Base-by-base conservation (phyloP, 2,888 invertebrate genomes). In the Lithosia quadra region DNA sequence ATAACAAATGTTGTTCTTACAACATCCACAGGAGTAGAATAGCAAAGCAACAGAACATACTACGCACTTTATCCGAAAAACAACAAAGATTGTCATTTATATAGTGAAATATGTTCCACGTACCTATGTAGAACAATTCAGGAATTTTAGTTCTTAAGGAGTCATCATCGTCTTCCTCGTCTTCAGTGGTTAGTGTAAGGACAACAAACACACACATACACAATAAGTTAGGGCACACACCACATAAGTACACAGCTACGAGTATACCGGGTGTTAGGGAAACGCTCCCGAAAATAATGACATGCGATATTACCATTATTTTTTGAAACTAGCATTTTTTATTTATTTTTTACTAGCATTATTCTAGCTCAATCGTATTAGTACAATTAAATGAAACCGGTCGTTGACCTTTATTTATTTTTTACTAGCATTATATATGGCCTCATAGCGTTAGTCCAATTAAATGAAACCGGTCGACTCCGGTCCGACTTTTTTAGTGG, bases 111-210 rank as follows among this genome's bases (percentile, higher is more conserved):
- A 28, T 60, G 56, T 60, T 56, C 63, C 70, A 70, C 70, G 59
- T 71, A 71, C 70, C 70, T 71, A 71, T 67, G 61, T 71, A 67
- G 36, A 71, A 71, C 43, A 71, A 71, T 67, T 71, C 70, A 36
- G 70, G 70, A 28, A 71, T 71, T 71, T 71, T 71, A 71, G 70
- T 71, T 67, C 70, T 55, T 64, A 71, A 67, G 60, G 70, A 67
- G 67, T 71, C 70, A 71, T 71, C 70, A 67, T 71, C 70, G 57
- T 67, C 67, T n/a, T 71, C 70, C 70, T 71, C 70, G 61, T 60
- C 70, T 71, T 39, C 63, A 67, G 63, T 67, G 67, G 70, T 57
- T 64, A 67, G 70, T 64, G 66, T 68, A 68, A 56, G 39, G 56
- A 74, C 69, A 70, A 59, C 72, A 77, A 71, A 68, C 68, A 71